These are phyloP conservation scores for Sebastes variabilis DNA, from an alignment of 2,797 vertebrate genomes.

Conservation along the genomic window DNA sequence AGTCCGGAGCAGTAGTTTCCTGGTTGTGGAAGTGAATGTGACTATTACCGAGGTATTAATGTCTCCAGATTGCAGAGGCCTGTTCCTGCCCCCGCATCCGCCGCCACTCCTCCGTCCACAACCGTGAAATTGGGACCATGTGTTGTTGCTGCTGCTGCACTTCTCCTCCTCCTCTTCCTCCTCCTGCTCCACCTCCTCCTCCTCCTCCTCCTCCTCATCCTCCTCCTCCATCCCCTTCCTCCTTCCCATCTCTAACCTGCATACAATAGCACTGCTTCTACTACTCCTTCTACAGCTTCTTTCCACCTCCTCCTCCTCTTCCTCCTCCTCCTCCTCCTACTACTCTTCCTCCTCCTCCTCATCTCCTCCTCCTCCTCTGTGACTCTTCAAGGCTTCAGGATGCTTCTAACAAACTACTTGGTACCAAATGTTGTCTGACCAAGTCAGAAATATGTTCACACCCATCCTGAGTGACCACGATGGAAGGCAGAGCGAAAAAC, in stretches of 20 bases:
- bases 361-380: not conserved
- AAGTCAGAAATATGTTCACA: no score
- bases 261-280: no score
- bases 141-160: slow-evolving; percentile 57
- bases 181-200: not conserved
- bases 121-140: slow-evolving; percentile 84
- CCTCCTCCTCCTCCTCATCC: not conserved
- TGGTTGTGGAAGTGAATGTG: slow-evolving; percentile 80
- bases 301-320: not conserved
- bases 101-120: slow-evolving; percentile 79
- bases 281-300: no score
- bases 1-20: slow-evolving; percentile 62
- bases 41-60: slow-evolving; percentile 83
- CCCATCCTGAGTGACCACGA: no score
- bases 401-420: no score
- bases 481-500: no score
- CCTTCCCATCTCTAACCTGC: no score
- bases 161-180: slow-evolving; percentile 16
- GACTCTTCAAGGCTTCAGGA: no score
- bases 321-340: not conserved
- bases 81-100: slow-evolving; percentile 82
- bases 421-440: no score
- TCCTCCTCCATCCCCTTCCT: slow-evolving; percentile 11
- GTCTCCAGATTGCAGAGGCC: slow-evolving; percentile 82
- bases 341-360: not conserved